Evolutionary conservation across 1,140 invertebrate genomes (phyloP).

Genomic region (Colletes gigas): DNA sequence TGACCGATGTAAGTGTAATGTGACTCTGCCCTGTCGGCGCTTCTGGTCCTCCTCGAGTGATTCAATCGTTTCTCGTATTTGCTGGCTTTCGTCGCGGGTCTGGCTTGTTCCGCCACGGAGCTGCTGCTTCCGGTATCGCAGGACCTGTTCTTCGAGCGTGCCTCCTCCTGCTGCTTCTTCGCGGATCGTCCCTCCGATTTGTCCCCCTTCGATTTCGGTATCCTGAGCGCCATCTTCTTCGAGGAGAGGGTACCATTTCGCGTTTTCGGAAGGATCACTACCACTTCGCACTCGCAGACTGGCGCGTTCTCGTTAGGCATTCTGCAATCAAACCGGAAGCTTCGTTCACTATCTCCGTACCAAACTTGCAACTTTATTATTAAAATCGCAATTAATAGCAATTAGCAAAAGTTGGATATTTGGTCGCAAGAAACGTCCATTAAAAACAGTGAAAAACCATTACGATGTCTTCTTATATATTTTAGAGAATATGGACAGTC

Average conservation of each 20-base stretch:
- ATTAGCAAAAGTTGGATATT: too few relatives aligned
- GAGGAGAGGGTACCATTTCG: conserved; percentile 66
- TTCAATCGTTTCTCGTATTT: conserved; percentile 74
- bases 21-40: conserved; percentile 76
- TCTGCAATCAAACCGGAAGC: conserved; percentile 56
- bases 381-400: too few relatives aligned
- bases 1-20: conserved; percentile 79
- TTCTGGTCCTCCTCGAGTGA: conserved; percentile 74
- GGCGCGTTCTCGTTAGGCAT: conserved; percentile 76
- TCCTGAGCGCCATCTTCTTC: conserved; percentile 66
- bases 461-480: too few relatives aligned
- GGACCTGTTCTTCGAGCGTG: conserved; percentile 56
- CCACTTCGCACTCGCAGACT: conserved; percentile 72
- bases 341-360: neutral
- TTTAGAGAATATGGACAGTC: too few relatives aligned
- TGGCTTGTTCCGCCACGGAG: conserved; percentile 66
- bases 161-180: conserved; percentile 63
- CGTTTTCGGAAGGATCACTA: conserved; percentile 67
- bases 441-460: too few relatives aligned
- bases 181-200: conserved; percentile 64
- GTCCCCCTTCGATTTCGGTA: conserved; percentile 66
- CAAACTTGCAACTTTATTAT: too few relatives aligned
- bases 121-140: conserved; percentile 71
- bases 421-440: too few relatives aligned
- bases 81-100: conserved; percentile 54